Percentiles rank a stretch among this genome's conserved stretches.
These are phyloP conservation scores for Drosophila micromelanica DNA, from an alignment of 1,140 invertebrate genomes.

Conservation along the genomic window DNA sequence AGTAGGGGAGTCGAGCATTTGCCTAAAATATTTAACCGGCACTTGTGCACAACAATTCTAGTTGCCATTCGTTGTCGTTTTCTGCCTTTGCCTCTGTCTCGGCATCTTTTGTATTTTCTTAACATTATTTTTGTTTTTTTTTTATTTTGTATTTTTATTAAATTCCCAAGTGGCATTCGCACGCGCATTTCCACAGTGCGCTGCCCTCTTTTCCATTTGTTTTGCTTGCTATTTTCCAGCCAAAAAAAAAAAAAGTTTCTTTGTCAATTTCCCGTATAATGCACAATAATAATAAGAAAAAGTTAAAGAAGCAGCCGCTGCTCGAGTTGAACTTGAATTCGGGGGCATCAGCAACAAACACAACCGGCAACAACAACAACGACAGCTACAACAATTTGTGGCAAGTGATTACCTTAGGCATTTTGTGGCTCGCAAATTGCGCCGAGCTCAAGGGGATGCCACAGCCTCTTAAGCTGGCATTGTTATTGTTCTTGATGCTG, in stretches of 20 bases:
- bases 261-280: slow-evolving; percentile 80
- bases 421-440: slow-evolving; percentile 79
- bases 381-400: slow-evolving; percentile 70
- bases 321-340: slow-evolving; percentile 46
- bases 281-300: slow-evolving; percentile 74
- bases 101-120: background rate
- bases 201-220: slow-evolving; percentile 33
- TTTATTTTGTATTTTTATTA: slow-evolving; percentile 62
- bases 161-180: slow-evolving; percentile 79
- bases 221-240: slow-evolving; percentile 69
- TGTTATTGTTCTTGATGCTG: slow-evolving; percentile 27
- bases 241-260: slow-evolving; percentile 59
- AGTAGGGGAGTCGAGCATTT: slow-evolving; percentile 41
- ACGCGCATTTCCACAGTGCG: slow-evolving; percentile 58
- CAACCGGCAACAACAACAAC: slow-evolving; percentile 19
- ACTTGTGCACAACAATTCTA: slow-evolving; percentile 77
- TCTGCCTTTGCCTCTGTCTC: slow-evolving; percentile 2
- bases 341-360: slow-evolving; percentile 20
- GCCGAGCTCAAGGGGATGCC: slow-evolving; percentile 67
- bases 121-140: slow-evolving; percentile 7
- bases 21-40: slow-evolving; percentile 81
- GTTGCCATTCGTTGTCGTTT: slow-evolving; percentile 41
- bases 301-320: slow-evolving; percentile 39
- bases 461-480: slow-evolving; percentile 37
- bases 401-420: slow-evolving; percentile 80